Evolutionary conservation across 2,113 vertebrate genomes (phyloP).

Genomic region (Sclerurus mexicanus): DNA sequence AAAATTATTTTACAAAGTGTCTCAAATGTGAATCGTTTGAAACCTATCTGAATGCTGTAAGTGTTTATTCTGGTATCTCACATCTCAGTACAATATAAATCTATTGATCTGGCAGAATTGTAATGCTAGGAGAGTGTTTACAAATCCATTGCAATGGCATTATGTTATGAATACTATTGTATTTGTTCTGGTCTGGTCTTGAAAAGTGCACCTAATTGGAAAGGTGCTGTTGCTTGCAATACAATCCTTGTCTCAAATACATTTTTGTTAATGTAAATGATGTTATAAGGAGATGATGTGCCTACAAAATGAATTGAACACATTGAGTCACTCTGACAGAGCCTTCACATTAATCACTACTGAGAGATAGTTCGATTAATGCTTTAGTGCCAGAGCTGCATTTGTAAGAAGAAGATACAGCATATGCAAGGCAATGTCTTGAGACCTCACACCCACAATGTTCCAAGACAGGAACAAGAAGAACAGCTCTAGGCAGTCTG

Average conservation of each 20-base stretch:
- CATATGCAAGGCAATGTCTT: not conserved
- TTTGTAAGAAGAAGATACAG: not conserved
- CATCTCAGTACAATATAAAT: not conserved
- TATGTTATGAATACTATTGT: not conserved
- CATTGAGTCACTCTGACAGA: constrained; percentile 29
- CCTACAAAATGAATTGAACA: constrained; percentile 29
- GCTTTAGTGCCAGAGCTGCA: not conserved
- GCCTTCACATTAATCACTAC: constrained; percentile 23
- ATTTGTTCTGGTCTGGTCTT: not conserved
- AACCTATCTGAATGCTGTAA: not conserved
- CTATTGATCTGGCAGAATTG: not conserved
- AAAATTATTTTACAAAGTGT: not conserved
- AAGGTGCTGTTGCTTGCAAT: not conserved
- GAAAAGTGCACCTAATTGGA: constrained; percentile 28
- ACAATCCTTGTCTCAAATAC: not conserved
- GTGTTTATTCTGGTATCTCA: not conserved
- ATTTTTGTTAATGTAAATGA: constrained; percentile 34
- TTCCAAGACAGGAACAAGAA: not conserved
- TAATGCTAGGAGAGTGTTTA: not conserved
- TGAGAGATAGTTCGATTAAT: not conserved
- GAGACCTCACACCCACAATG: not conserved
- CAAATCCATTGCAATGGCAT: not conserved
- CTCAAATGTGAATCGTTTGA: not conserved
- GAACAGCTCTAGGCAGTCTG: not conserved
- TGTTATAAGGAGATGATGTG: constrained; percentile 5